Conservation (phyloP, 2,113 vertebrate genomes). For the Dasyornis broadbenti region DNA sequence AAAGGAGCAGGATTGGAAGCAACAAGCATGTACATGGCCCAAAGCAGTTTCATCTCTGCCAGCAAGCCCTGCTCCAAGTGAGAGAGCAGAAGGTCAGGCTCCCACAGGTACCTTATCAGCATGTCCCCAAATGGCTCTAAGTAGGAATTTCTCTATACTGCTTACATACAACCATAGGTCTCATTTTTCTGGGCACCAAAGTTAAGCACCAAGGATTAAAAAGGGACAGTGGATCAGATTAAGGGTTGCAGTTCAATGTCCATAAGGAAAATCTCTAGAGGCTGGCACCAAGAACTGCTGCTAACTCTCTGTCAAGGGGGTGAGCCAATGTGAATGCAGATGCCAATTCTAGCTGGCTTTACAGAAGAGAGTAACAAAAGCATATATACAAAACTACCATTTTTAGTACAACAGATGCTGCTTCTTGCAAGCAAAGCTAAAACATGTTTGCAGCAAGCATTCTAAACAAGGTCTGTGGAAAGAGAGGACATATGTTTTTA, state of each 20-base stretch:
- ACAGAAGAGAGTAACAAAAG: conserved; percentile 19
- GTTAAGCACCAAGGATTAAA: not conserved
- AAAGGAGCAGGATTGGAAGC: not conserved
- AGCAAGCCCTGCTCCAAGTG: not conserved
- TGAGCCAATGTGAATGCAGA: not conserved
- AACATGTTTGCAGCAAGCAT: not conserved
- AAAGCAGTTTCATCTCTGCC: not conserved
- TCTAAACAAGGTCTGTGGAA: conserved; percentile 45
- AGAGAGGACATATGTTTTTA: conserved; percentile 57
- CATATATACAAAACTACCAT: conserved; percentile 8
- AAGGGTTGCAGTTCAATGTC: not conserved
- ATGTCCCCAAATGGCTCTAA: rapidly evolving
- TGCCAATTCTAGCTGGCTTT: not conserved
- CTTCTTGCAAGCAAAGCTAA: conserved; percentile 30
- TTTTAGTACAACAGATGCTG: conserved; percentile 25
- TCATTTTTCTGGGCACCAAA: not conserved
- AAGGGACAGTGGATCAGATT: not conserved
- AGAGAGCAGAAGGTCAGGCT: not conserved
- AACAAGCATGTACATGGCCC: not conserved
- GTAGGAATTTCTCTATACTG: not conserved
- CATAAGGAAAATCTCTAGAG: not conserved
- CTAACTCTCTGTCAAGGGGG: not conserved
- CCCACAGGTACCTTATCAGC: not conserved
- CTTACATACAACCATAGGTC: not conserved
- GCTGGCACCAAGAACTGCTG: not conserved